Conservation (phyloP, 2,888 invertebrate species). For the Mesorhabditis belari region DNA sequence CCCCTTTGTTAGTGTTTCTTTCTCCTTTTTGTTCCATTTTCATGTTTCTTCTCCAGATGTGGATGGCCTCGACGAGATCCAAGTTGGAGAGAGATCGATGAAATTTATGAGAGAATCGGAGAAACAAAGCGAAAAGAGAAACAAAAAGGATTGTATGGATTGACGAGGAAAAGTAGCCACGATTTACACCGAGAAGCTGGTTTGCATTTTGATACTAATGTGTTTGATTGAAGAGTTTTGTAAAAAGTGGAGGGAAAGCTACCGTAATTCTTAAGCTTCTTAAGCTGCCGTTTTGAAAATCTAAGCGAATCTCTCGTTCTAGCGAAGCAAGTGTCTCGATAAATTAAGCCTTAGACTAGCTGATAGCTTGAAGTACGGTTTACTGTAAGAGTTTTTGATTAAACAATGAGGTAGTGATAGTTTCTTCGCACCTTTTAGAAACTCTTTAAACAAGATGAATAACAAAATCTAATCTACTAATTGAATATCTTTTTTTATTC, state of each 20-base stretch:
- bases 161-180: neutral
- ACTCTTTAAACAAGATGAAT: neutral
- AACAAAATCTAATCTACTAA: neutral
- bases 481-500: neutral
- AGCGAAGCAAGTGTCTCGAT: too few species aligned
- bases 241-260: too few species aligned
- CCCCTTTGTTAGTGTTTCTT: neutral
- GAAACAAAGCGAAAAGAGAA: slow-evolving; percentile 2
- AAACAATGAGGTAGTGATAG: too few species aligned
- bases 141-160: neutral
- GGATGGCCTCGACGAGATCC: slow-evolving; percentile 16
- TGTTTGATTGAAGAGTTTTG: neutral
- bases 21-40: neutral
- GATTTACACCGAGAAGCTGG: neutral
- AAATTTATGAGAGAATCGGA: slow-evolving; percentile 16
- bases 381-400: too few species aligned
- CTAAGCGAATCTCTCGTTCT: too few species aligned
- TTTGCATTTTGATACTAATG: neutral
- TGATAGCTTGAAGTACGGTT: too few species aligned
- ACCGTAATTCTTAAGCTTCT: too few species aligned
- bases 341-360: too few species aligned
- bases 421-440: neutral
- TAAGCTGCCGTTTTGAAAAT: too few species aligned
- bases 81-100: slow-evolving; percentile 23
- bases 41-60: too few species aligned